Percentiles rank a stretch among this genome's conserved stretches.
Evolutionary conservation across 2,888 invertebrate species (phyloP).

Genomic region (Oscheius myriophilus): DNA sequence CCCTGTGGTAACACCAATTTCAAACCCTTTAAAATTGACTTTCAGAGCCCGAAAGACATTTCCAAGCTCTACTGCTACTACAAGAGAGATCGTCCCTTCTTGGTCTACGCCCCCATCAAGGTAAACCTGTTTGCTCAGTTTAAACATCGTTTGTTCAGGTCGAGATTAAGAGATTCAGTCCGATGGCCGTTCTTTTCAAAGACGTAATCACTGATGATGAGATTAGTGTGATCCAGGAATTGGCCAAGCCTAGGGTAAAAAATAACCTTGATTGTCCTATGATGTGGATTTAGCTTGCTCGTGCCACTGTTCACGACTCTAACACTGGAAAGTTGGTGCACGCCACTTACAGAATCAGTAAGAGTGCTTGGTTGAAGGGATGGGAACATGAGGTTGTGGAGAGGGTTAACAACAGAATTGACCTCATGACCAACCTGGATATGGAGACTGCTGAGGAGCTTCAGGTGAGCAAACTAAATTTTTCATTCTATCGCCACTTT

Average conservation of each 20-base stretch:
- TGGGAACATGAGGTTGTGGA: slow-evolving; percentile 82
- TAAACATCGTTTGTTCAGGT: slow-evolving; percentile 36
- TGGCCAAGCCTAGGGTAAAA: slow-evolving; percentile 82
- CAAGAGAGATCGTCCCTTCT: slow-evolving; percentile 69
- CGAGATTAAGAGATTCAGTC: slow-evolving; percentile 68
- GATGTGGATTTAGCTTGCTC: slow-evolving; percentile 53
- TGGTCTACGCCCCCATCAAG: slow-evolving; percentile 70
- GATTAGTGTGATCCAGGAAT: slow-evolving; percentile 83
- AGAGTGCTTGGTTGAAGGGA: slow-evolving; percentile 85
- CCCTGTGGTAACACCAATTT: slow-evolving; percentile 73
- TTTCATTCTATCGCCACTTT: background rate
- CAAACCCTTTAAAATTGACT: slow-evolving; percentile 8
- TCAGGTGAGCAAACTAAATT: too few relatives aligned
- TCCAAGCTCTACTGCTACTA: slow-evolving; percentile 70
- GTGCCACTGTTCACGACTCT: slow-evolving; percentile 70
- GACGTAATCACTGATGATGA: slow-evolving; percentile 87
- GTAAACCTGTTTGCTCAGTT: slow-evolving; percentile 42
- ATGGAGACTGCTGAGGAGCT: slow-evolving; percentile 91
- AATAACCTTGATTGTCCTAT: background rate
- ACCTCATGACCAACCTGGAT: slow-evolving; percentile 86
- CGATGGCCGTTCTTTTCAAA: slow-evolving; percentile 69
- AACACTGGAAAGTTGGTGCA: slow-evolving; percentile 82
- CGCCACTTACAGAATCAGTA: slow-evolving; percentile 81
- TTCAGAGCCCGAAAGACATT: slow-evolving; percentile 48
- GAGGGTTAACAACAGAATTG: slow-evolving; percentile 82